A percentile compares a stretch with the other conserved stretches of the same genome.
phyloP scores from a whole-genome alignment of 2,797 vertebrate species.

The Lindbergichthys nudifrons region DNA sequence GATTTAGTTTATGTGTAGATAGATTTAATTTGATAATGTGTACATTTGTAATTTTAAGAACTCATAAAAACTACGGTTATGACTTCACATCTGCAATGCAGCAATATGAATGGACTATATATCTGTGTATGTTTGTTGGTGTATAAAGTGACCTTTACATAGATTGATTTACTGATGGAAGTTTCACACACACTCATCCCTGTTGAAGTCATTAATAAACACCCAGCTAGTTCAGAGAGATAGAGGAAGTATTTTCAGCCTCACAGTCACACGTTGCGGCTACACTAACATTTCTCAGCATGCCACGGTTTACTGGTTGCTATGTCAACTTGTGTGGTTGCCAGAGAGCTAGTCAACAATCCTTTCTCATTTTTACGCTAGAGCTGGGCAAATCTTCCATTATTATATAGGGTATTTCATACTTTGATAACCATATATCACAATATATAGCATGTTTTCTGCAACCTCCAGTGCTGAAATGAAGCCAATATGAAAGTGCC shows the following conservation, averaged over 20 bases:
- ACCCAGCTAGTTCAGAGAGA: slow-evolving; percentile 13
- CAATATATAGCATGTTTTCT: too few species aligned
- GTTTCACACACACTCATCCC: slow-evolving; percentile 25
- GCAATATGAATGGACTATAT: slow-evolving; percentile 25
- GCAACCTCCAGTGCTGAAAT: too few species aligned
- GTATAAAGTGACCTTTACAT: slow-evolving; percentile 35
- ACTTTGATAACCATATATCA: too few species aligned
- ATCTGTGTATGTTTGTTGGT: slow-evolving; percentile 11
- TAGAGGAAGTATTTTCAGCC: slow-evolving; percentile 43
- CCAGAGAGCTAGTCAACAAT: slow-evolving; percentile 31
- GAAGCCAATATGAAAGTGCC: too few species aligned
- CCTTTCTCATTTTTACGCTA: slow-evolving; percentile 2
- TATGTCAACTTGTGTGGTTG: slow-evolving; percentile 52
- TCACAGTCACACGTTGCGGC: slow-evolving; percentile 35
- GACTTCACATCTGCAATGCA: slow-evolving; percentile 62
- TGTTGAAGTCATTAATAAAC: slow-evolving; percentile 8
- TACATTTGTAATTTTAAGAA: slow-evolving; percentile 8
- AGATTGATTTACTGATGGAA: slow-evolving; percentile 38
- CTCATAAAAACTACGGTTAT: slow-evolving; percentile 24
- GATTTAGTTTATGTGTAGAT: not conserved
- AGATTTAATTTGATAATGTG: not conserved
- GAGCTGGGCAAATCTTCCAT: too few species aligned
- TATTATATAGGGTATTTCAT: too few species aligned
- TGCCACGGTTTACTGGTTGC: slow-evolving; percentile 59
- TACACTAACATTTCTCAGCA: slow-evolving; percentile 33